Base-by-base conservation (phyloP, 2,113 vertebrate species). In the Oreochromis spilurus region DNA sequence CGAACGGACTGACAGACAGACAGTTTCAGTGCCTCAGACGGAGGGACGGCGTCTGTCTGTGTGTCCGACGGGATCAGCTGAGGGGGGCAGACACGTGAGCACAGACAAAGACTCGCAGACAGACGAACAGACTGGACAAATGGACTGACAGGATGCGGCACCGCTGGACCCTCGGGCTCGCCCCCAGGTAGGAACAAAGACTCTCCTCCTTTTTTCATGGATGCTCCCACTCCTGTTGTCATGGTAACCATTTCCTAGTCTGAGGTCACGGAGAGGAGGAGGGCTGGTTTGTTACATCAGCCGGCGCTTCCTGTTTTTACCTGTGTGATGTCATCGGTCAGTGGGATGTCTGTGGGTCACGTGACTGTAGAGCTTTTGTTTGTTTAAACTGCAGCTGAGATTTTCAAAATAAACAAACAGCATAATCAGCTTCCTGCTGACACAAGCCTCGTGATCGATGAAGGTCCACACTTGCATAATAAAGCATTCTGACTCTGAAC, bases 101-200 rank as follows among this genome's bases (percentile, higher is more conserved):
- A 0, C 36, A 85, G 70, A 91, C 81, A 58, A 80, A 86, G 79
- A 62, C 57, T n/a, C 12, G 9, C 24, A 34, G 84, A 55, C 58
- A 11, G 26, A 45, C 11, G 5, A 38, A 3, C 29, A 34, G 75
- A 26, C 21, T 38, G 62, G 72, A 52, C 57, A 21, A 21, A 34
- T 34, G 65, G 9, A 77, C 24, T 50, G 70, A 77, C 70, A 50
- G 43, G 24, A 77, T 77, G 70, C 26, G 43, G 81, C 65, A 48
- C 75, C 17, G 82, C 65, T 55, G 84, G 84, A 92, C 16, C 36
- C 21, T 75, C 21, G 36, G 82, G 75, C 60, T 53, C 58, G 40
- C 81, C 87, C 87, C 83, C 77, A 94, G 93, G 93, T 94, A 87
- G 91, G 67, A 87, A 92, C 78, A 91, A 91, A 91, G 89, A 50